Conservation (phyloP, 2,113 vertebrate genomes). For the Alces alces region DNA sequence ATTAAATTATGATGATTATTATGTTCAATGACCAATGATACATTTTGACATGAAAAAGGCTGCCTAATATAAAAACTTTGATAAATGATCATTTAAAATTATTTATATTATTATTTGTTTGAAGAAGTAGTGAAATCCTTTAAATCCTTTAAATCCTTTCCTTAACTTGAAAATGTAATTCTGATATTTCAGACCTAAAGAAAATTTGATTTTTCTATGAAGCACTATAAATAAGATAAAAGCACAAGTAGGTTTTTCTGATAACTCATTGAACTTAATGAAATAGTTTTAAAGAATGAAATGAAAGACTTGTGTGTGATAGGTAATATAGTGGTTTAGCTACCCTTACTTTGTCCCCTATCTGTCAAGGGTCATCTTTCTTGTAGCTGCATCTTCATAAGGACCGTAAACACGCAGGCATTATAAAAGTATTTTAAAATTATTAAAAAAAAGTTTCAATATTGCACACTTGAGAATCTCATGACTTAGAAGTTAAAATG, state of each 20-base stretch:
- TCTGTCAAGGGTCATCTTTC: background rate
- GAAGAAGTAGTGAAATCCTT: background rate
- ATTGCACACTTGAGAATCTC: background rate
- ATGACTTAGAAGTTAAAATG: background rate
- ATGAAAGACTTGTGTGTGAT: background rate
- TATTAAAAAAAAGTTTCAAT: background rate
- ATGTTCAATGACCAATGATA: background rate
- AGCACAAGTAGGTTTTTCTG: background rate
- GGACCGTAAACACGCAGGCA: background rate
- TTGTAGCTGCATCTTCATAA: background rate
- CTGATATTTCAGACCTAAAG: background rate
- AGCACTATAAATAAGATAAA: background rate
- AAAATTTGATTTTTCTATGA: background rate
- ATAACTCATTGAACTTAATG: background rate
- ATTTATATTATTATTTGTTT: background rate
- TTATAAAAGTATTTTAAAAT: background rate
- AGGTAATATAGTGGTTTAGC: background rate
- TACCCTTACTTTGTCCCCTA: background rate
- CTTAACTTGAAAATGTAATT: slow-evolving; percentile 18
- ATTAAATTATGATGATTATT: background rate
- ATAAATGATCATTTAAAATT: background rate
- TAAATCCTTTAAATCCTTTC: background rate
- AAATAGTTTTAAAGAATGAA: background rate
- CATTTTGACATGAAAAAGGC: background rate
- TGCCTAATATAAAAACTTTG: background rate